Evolutionary conservation across 2,888 invertebrate genomes (phyloP).

Genomic region (Epinotia ramella): DNA sequence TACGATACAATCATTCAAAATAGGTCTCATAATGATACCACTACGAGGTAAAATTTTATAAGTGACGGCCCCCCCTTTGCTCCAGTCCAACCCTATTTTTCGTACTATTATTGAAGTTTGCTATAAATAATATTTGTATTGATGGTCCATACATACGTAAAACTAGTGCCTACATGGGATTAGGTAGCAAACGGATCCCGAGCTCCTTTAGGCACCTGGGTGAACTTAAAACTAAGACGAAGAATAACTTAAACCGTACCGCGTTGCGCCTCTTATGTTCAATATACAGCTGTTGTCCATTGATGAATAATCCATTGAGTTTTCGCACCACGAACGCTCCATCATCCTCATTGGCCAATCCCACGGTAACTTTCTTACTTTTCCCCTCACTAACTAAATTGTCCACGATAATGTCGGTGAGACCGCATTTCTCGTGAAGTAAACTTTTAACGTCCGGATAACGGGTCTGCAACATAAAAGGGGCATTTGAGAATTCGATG

Average conservation of each 20-base stretch:
- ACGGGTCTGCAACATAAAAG: conserved; percentile 49
- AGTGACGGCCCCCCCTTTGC: no score
- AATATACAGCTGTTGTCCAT: conserved; percentile 57
- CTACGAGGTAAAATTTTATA: no score
- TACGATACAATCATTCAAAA: no score
- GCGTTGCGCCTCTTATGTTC: conserved; percentile 55
- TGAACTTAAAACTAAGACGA: not conserved
- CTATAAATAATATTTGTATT: no score
- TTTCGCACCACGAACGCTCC: conserved; percentile 56
- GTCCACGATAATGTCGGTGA: conserved; percentile 59
- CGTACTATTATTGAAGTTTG: no score
- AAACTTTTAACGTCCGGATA: conserved; percentile 59
- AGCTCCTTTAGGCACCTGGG: not conserved
- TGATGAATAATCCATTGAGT: conserved; percentile 55
- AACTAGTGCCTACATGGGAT: no score
- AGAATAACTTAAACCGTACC: conserved; percentile 47
- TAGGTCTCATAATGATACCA: no score
- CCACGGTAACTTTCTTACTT: conserved; percentile 60
- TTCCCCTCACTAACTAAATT: conserved; percentile 52
- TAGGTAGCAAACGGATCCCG: no score
- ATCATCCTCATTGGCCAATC: conserved; percentile 58
- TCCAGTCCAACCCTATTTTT: no score
- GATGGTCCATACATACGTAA: no score
- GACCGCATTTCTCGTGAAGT: conserved; percentile 57
- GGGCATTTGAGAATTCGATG: no score